Base-by-base conservation (phyloP, 1,140 invertebrate genomes). In the Eupristina koningsbergeri region DNA sequence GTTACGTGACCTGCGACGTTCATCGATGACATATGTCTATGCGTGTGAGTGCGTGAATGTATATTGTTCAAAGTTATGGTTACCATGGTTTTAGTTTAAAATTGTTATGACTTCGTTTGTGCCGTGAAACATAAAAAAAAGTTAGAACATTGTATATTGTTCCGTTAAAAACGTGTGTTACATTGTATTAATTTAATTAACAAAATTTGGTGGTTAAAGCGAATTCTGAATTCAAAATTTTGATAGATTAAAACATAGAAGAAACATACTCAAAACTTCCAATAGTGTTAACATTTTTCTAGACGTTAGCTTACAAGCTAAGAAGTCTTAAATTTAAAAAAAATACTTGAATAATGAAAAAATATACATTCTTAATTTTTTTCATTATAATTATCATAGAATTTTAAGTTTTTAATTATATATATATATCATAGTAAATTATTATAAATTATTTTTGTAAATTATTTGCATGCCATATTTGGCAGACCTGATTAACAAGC, bases 51-150 rank as follows among this genome's bases (percentile, higher is more conserved):
- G 34, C 19, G n/a, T n/a, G n/a, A n/a, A n/a, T n/a, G n/a, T n/a
- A n/a, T 36, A 7, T 36, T 80, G 47, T 69, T 53, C 36, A 69
- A 39, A 50, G 17, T 41, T 39, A 19, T 50, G 17, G n/a, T 83
- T 83, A 74, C 74, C 74, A 45, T 17, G 9, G 50, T 58, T 73
- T 79, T 76, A 84, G 79, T 76, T 73, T 84, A 79, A 75, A 84
- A 79, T 84, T 73, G 75, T 45, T 53, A n/a, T 58, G 34, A 34
- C 26, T 75, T 2, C 45, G n/a, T 75, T 34, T 67, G n/a, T 67
- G 15, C 64, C 36, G 17, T 34, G 64, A n/a, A 61, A 69, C 64
- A 64, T 58, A 61, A 61, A 41, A 64, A 79, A 58, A 17, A n/a
- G 26, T 39, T 73, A 71, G 31, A 50, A 47, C 39, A 29, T 67